Evolutionary conservation across 2,797 vertebrate species (phyloP).

Genomic region (Scolopax rusticola): DNA sequence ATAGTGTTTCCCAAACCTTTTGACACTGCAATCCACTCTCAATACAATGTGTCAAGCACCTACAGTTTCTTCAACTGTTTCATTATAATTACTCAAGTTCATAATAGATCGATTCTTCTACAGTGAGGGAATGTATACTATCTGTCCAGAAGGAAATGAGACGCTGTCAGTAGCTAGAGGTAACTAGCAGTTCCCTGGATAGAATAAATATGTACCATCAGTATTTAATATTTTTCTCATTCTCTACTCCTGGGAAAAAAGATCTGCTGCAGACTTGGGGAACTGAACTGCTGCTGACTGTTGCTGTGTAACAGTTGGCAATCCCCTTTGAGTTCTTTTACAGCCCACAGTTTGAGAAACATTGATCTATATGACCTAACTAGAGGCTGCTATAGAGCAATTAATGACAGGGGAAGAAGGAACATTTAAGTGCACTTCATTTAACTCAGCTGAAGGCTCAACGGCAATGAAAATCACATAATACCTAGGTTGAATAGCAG

Average conservation of each 20-base stretch:
- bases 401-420: slow-evolving; percentile 47
- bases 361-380: slow-evolving; percentile 12
- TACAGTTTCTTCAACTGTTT: not conserved
- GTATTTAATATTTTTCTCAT: not conserved
- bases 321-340: slow-evolving; percentile 28
- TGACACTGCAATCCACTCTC: not conserved
- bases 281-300: slow-evolving; percentile 25
- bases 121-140: not conserved
- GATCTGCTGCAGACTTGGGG: not conserved
- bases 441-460: slow-evolving; percentile 39
- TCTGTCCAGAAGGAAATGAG: not conserved
- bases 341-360: slow-evolving; percentile 28
- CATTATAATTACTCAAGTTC: not conserved
- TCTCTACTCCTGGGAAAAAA: not conserved
- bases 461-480: slow-evolving; percentile 21
- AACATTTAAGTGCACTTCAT: slow-evolving; percentile 32
- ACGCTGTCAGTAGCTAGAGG: not conserved
- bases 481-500: slow-evolving; percentile 5
- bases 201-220: not conserved
- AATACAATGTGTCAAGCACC: not conserved
- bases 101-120: not conserved
- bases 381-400: not conserved
- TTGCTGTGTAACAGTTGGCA: slow-evolving; percentile 29
- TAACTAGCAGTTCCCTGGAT: not conserved
- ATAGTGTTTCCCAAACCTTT: not conserved